phyloP scores from a whole-genome alignment of 1,140 invertebrate species.

The Magallana gigas region DNA sequence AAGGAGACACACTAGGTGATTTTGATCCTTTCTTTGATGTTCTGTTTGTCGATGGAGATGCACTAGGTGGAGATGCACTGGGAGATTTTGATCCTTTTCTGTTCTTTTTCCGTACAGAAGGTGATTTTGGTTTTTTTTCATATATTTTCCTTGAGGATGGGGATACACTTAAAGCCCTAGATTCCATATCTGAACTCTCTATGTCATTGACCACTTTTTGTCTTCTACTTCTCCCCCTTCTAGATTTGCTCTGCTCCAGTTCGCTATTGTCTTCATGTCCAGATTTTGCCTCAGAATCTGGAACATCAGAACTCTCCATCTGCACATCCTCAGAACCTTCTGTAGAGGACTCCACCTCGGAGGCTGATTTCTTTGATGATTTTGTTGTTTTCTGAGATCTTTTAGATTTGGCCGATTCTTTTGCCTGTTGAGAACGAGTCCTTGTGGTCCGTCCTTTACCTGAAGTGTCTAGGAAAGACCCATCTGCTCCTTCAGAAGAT shows the following conservation, averaged over 20 bases:
- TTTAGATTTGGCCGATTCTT: not conserved
- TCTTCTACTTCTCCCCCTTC: not conserved
- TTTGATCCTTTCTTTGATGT: not conserved
- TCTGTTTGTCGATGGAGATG: not conserved
- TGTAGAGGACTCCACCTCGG: not conserved
- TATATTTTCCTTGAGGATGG: not conserved
- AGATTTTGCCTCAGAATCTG: not conserved
- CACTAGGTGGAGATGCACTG: not conserved
- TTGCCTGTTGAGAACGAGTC: not conserved
- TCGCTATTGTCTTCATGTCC: not conserved
- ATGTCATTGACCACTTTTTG: not conserved
- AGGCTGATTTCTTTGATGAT: conserved; percentile 4
- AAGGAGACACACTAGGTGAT: not conserved
- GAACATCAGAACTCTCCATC: not conserved
- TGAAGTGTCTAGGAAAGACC: not conserved
- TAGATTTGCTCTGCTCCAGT: not conserved
- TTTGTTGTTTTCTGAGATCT: conserved; percentile 27
- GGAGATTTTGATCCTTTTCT: not conserved
- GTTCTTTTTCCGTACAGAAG: not conserved
- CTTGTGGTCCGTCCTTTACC: not conserved
- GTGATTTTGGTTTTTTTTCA: not conserved
- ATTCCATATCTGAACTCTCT: not conserved
- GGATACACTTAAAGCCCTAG: not conserved
- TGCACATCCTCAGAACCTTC: not conserved
- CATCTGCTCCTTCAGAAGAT: conserved; percentile 2